Percentiles rank a stretch among this genome's conserved stretches.
Evolutionary conservation across 2,113 vertebrate species (phyloP).

Genomic region (Suncus etruscus): DNA sequence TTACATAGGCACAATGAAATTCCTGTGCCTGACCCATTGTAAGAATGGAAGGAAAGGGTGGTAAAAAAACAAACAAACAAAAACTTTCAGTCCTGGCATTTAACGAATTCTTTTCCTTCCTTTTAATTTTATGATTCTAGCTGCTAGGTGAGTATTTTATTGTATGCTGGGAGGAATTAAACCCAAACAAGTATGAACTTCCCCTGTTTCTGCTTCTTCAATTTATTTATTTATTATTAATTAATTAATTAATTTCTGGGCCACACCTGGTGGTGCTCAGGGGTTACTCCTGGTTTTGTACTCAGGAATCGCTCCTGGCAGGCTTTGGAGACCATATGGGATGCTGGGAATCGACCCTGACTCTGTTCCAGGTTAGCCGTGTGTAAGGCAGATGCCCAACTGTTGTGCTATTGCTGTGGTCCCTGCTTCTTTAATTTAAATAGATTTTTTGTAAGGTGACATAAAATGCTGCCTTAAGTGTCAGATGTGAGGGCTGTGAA

Average conservation of each 20-base stretch:
- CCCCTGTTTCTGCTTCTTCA: slow-evolving; percentile 58
- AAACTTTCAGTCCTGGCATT: slow-evolving; percentile 70
- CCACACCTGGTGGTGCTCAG: too few species aligned
- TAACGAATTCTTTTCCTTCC: slow-evolving; percentile 83
- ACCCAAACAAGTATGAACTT: slow-evolving; percentile 63
- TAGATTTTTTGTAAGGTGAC: slow-evolving; percentile 62
- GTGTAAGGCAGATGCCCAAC: too few species aligned
- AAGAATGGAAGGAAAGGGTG: slow-evolving; percentile 54
- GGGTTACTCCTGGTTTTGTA: too few species aligned
- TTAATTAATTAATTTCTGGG: slow-evolving; percentile 39
- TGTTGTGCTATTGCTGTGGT: neutral
- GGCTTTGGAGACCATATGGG: too few species aligned
- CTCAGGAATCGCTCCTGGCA: too few species aligned
- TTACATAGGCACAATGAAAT: slow-evolving; percentile 27
- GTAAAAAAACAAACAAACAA: slow-evolving; percentile 72
- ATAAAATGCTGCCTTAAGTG: slow-evolving; percentile 13
- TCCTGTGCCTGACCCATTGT: slow-evolving; percentile 53
- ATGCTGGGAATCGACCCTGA: too few species aligned
- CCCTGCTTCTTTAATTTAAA: slow-evolving; percentile 63
- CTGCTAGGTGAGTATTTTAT: slow-evolving; percentile 82
- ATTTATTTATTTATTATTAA: neutral
- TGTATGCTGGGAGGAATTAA: slow-evolving; percentile 72
- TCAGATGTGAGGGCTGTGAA: slow-evolving; percentile 52
- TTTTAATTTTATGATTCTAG: slow-evolving; percentile 80
- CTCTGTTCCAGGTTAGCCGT: too few species aligned